Evolutionary conservation across 2,113 vertebrate genomes (phyloP).

Genomic region (Columba janthina): DNA sequence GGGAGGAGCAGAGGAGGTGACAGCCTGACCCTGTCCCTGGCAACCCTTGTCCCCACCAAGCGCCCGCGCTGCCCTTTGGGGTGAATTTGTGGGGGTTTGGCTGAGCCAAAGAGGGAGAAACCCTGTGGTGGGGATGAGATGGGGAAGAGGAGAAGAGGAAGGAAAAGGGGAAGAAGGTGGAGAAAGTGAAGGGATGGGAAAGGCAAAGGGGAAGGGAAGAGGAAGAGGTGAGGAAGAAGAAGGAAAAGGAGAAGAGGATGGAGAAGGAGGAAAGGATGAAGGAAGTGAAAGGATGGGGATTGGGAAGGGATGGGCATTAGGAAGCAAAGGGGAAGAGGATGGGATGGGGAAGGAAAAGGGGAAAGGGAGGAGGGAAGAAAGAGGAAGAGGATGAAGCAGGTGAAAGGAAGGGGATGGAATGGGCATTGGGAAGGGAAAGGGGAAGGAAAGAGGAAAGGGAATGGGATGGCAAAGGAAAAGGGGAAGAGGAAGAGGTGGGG

Average conservation of each 20-base stretch:
- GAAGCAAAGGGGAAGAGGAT: neutral
- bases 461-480: too few species aligned
- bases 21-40: neutral
- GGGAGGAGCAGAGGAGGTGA: neutral
- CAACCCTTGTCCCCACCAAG: neutral
- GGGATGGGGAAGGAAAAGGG: neutral
- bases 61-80: fast-evolving
- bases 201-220: too few species aligned
- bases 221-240: too few species aligned
- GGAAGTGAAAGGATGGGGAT: too few species aligned
- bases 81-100: fast-evolving
- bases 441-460: neutral
- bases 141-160: neutral
- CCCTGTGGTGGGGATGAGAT: neutral
- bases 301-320: neutral
- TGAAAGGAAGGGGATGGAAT: neutral
- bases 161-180: neutral
- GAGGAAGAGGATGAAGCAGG: too few species aligned
- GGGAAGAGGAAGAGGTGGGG: neutral
- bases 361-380: neutral
- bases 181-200: too few species aligned
- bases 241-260: neutral
- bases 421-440: neutral
- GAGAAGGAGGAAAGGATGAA: too few species aligned
- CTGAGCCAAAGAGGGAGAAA: neutral